These are phyloP conservation scores for Chelonus insularis DNA, from an alignment of 1,140 invertebrate species.

Conservation along the genomic window DNA sequence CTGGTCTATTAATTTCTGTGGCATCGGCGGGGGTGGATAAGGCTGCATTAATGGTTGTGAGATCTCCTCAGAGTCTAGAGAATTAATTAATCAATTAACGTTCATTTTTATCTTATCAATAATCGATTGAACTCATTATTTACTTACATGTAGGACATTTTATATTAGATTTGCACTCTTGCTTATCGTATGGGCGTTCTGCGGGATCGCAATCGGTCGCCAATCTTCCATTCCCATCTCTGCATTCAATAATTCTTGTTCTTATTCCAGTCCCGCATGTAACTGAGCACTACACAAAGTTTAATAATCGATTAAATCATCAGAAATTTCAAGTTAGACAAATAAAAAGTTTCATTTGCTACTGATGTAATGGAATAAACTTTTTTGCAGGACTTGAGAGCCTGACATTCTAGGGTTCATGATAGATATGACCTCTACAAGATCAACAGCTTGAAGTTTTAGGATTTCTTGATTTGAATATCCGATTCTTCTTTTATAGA, in stretches of 20 bases:
- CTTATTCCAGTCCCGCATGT: constrained; percentile 83
- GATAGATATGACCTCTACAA: too few relatives aligned
- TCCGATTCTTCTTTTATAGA: too few relatives aligned
- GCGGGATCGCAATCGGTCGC: constrained; percentile 60
- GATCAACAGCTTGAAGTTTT: too few relatives aligned
- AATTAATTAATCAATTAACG: constrained; percentile 15
- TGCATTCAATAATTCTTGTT: constrained; percentile 79
- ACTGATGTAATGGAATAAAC: too few relatives aligned
- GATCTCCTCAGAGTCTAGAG: constrained; percentile 52
- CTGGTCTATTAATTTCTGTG: constrained; percentile 71
- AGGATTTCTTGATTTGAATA: too few relatives aligned
- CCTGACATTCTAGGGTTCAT: too few relatives aligned
- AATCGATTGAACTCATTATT: constrained; percentile 6
- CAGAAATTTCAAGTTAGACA: neutral
- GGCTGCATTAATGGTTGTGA: constrained; percentile 71
- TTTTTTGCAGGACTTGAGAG: too few relatives aligned
- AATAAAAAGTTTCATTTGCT: too few relatives aligned
- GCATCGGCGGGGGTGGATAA: constrained; percentile 68
- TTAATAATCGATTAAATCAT: neutral
- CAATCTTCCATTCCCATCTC: constrained; percentile 61
- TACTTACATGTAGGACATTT: constrained; percentile 53
- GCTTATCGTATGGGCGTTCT: constrained; percentile 54
- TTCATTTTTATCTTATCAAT: neutral
- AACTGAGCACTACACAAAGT: constrained; percentile 76
- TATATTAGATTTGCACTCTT: constrained; percentile 53